Percentiles rank a stretch among this genome's conserved stretches.
Conservation (phyloP, 1,140 invertebrate species). For the Nasonia giraulti region DNA sequence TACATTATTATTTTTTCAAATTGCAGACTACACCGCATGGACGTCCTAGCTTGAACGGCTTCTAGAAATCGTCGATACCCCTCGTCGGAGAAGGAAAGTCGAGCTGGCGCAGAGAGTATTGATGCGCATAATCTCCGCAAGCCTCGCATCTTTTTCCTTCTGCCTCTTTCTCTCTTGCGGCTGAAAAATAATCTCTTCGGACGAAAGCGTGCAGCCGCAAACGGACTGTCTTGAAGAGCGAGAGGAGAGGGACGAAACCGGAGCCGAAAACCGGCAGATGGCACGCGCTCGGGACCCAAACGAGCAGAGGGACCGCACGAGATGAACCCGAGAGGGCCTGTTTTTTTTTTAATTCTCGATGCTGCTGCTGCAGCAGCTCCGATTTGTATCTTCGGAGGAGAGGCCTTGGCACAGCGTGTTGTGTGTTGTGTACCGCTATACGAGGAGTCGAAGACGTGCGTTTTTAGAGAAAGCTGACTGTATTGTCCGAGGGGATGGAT, state of each 20-base stretch:
- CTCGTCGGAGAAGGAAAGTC: not conserved
- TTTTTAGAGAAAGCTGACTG: not conserved
- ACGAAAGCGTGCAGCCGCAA: not conserved
- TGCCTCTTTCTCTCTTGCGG: not conserved
- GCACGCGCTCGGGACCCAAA: conserved; percentile 51
- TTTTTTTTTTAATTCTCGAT: not conserved
- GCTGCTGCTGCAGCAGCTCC: not conserved
- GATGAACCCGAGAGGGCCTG: not conserved
- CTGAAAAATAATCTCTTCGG: conserved; percentile 4
- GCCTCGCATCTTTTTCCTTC: not conserved
- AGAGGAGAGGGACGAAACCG: conserved; percentile 16
- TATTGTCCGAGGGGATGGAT: not conserved
- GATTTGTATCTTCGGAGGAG: conserved; percentile 6
- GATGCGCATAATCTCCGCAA: not conserved
- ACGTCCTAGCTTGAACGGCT: not conserved
- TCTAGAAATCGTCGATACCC: not conserved
- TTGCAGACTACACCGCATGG: not conserved
- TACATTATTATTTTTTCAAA: not conserved
- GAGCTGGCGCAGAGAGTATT: not conserved
- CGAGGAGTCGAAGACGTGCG: not conserved
- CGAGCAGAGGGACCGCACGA: not conserved
- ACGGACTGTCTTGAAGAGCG: not conserved
- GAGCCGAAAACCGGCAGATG: conserved; percentile 54
- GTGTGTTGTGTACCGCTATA: not conserved
- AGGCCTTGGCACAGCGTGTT: not conserved